Evolutionary conservation across 1,140 invertebrate species (phyloP), one percentile per base, ranked within the genome.

Genomic region (Mylabris phalerata): DNA sequence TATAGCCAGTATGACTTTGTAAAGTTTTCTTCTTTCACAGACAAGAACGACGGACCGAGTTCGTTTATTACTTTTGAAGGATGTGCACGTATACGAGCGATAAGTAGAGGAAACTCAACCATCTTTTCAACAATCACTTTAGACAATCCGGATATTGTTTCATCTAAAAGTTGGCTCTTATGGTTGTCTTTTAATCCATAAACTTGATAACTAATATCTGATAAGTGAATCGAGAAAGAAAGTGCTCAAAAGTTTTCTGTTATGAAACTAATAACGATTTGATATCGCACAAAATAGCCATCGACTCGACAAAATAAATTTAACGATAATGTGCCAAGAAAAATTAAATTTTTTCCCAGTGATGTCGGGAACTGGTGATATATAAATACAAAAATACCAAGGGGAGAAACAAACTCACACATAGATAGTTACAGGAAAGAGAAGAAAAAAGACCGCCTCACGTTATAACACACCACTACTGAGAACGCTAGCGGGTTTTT

Each of bases 31-130:
- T 52, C 50, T 57, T 44, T 61, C 32, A 7, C 19, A 32, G 32
- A 32, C 32, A 32, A 32, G 4, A 32, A 32, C 32, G 26, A 32
- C 42, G 41, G 45, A 19, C 32, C 19, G 49, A 61, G 52, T 57
- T 61, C 54, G 48, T 51, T 61, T 61, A 61, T 61, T 61, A 61
- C 48, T 61, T 61, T 57, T 61, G 59, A 61, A 61, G 59, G 59
- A 61, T 54, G 59, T 56, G 59, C 48, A 51, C 50, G 40, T 32
- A 32, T 32, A 32, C 32, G 52, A 39, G 45, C 48, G 48, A 56
- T 61, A 61, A 51, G 54, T 45, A 61, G 51, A 54, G 46, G 51
- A 54, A 54, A 54, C 43, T 13, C 42, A 54, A 42, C 44, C 51
- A 32, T 32, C 32, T 32, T 32, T 32, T 32, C 32, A 32, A 46